phyloP scores from a whole-genome alignment of 1,140 invertebrate genomes.

The Lethrus apterus region DNA sequence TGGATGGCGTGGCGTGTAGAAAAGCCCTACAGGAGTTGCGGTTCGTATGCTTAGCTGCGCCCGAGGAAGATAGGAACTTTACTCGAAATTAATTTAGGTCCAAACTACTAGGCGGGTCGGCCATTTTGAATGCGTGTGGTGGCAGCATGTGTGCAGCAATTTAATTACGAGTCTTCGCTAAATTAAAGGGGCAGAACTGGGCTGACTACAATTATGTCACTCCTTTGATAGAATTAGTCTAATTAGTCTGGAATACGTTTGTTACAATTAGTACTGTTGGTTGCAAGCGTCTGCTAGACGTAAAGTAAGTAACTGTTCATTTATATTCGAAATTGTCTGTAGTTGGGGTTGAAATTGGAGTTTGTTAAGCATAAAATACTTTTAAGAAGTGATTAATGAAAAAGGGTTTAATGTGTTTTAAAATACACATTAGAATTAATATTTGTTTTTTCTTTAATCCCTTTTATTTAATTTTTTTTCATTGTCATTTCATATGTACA shows the following conservation, averaged over 20 bases:
- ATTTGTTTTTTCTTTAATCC: no score
- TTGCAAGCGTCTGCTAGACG: no score
- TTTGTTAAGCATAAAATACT: no score
- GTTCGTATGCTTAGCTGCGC: slow-evolving; percentile 19
- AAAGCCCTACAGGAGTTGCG: slow-evolving; percentile 17
- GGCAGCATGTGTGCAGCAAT: slow-evolving; percentile 35
- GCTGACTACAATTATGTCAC: slow-evolving; percentile 34
- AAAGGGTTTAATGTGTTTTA: no score
- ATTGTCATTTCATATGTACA: no score
- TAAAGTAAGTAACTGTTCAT: no score
- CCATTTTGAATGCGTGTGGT: slow-evolving; percentile 34
- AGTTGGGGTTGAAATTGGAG: no score
- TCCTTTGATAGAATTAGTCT: slow-evolving; percentile 25
- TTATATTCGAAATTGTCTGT: no score
- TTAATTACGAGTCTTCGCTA: slow-evolving; percentile 38
- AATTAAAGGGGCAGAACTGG: slow-evolving; percentile 36
- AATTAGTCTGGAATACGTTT: neutral
- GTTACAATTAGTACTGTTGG: neutral
- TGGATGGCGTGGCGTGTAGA: no score
- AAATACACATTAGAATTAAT: no score
- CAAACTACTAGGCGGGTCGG: slow-evolving; percentile 24
- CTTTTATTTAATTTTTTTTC: no score
- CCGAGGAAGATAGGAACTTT: slow-evolving; percentile 30
- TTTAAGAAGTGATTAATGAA: no score
- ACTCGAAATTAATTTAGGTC: slow-evolving; percentile 39